Evolutionary conservation across 2,888 invertebrate species (phyloP), one percentile per base, ranked within the genome.

Genomic region (Ligdia adustata): DNA sequence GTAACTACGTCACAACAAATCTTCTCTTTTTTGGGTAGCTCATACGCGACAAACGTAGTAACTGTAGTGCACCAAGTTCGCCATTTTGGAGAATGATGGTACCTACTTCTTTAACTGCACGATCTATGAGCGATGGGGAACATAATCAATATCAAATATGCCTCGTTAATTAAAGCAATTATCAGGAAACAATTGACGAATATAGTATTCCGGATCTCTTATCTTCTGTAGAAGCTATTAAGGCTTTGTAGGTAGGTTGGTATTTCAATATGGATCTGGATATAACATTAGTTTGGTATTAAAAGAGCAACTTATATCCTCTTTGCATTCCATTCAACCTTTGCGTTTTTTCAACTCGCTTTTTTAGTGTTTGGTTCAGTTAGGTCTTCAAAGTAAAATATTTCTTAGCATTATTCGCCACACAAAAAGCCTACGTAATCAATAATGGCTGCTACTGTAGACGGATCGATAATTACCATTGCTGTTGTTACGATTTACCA

Each of bases 381-480:
- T n/a, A n/a, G n/a, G n/a, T n/a, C n/a, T n/a, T n/a, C n/a, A n/a
- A n/a, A n/a, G n/a, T n/a, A n/a, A n/a, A n/a, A n/a, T n/a, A n/a
- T n/a, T n/a, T n/a, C n/a, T n/a, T n/a, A n/a, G n/a, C n/a, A n/a
- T n/a, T n/a, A n/a, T n/a, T n/a, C n/a, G n/a, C n/a, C n/a, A n/a
- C 35, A 7, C 31, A 37, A 50, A 40, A 55, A 49, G 42, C 52
- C 45, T 43, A 49, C 41, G 48, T 47, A 54, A 53, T 55, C 59
- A 57, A 61, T 69, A 79, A 86, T 87, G 86, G 86, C 85, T 68
- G 80, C 77, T 67, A 65, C 52, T 52, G 60, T 57, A 69, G 57
- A 40, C 67, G 62, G 83, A 85, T 89, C 89, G 74, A 89, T 90
- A 89, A 70, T 88, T 86, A 90, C 90, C 90, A 80, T 79, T 83